Conservation (phyloP, 2,888 invertebrate species). For the Microctonus aethiopoides region DNA sequence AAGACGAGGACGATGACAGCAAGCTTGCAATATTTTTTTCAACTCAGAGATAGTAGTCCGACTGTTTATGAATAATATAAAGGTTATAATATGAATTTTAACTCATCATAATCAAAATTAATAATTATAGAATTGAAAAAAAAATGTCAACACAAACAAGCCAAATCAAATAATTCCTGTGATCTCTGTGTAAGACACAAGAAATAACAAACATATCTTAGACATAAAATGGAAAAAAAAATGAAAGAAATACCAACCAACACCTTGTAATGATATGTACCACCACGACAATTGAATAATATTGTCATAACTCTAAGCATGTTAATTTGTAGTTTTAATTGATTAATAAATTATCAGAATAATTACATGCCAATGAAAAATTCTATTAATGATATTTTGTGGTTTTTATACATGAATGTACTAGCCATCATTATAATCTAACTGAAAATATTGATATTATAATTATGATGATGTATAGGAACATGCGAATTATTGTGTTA, state of each 20-base stretch:
- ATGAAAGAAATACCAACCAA: constrained; percentile 62
- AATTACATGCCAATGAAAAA: not conserved
- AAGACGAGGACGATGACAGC: too few species aligned
- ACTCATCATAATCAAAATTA: too few species aligned
- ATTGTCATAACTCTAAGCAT: not conserved
- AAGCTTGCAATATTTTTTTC: too few species aligned
- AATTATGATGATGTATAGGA: not conserved
- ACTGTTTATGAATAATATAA: too few species aligned
- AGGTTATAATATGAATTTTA: too few species aligned
- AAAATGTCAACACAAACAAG: too few species aligned
- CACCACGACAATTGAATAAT: constrained; percentile 44
- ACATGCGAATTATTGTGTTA: not conserved
- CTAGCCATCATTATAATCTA: not conserved
- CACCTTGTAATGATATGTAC: constrained; percentile 57
- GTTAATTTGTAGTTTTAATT: constrained; percentile 7
- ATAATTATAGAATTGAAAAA: too few species aligned
- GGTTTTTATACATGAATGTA: not conserved
- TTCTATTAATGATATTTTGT: not conserved
- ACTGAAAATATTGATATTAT: not conserved
- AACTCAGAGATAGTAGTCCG: too few species aligned
- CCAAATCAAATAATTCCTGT: constrained; percentile 62
- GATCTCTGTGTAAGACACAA: constrained; percentile 45
- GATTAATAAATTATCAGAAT: not conserved
- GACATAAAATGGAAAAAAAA: constrained; percentile 37
- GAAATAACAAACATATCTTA: constrained; percentile 42